Conservation (phyloP, 2,113 vertebrate species). For the Macaca mulatta region DNA sequence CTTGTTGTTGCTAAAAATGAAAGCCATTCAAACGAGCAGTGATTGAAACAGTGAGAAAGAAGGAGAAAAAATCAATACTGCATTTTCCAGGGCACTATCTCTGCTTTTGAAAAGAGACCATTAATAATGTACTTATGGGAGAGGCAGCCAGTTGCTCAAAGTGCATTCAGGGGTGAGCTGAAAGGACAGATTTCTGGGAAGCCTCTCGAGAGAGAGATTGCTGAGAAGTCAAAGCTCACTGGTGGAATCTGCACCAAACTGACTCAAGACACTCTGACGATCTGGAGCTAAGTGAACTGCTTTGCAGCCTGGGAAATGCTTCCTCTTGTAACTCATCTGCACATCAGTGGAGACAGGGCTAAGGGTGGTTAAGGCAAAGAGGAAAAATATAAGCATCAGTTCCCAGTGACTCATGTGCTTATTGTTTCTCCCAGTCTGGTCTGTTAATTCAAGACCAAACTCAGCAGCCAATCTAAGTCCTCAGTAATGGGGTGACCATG, state of each 20-base stretch:
- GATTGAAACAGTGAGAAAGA: constrained; percentile 84
- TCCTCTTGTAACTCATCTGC: background rate
- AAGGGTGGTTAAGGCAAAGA: background rate
- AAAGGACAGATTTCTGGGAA: constrained; percentile 78
- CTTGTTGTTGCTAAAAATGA: constrained; percentile 87
- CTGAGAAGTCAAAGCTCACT: constrained; percentile 79
- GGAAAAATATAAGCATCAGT: background rate
- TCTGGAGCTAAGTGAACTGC: background rate
- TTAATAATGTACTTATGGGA: constrained; percentile 86
- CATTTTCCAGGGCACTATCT: constrained; percentile 85
- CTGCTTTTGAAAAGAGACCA: constrained; percentile 86
- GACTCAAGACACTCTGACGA: constrained; percentile 21
- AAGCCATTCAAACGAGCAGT: constrained; percentile 85
- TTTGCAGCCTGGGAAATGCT: background rate
- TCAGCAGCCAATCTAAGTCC: background rate
- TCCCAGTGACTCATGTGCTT: background rate
- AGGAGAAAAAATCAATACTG: constrained; percentile 84
- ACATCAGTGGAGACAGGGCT: background rate
- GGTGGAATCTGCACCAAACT: constrained; percentile 72
- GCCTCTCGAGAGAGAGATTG: constrained; percentile 76
- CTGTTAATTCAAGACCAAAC: background rate
- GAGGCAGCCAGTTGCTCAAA: constrained; percentile 86
- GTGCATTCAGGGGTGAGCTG: constrained; percentile 86
- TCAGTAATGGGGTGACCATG: background rate
- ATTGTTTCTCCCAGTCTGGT: background rate